Evolutionary conservation across 2,888 invertebrate species (phyloP).

Genomic region (Patella ulyssiponensis): DNA sequence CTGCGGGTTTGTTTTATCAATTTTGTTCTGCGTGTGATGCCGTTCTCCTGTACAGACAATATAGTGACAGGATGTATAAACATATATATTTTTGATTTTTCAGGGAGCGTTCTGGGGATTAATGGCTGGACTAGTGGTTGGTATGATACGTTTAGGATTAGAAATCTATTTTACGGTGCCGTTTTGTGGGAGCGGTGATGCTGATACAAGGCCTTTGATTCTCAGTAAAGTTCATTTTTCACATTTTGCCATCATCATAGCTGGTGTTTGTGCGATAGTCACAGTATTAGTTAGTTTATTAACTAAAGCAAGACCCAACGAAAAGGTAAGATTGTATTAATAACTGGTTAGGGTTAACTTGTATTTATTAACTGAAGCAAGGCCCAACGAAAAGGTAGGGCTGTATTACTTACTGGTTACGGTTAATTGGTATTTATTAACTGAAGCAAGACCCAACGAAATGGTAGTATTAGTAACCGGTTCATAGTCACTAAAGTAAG

Average conservation of each 20-base stretch:
- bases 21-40: too few relatives aligned
- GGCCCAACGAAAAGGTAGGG: constrained; percentile 42
- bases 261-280: constrained; percentile 44
- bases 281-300: constrained; percentile 34
- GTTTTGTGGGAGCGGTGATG: constrained; percentile 68
- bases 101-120: neutral
- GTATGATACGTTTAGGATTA: neutral
- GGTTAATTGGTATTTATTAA: too few relatives aligned
- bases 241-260: constrained; percentile 60
- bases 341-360: constrained; percentile 58
- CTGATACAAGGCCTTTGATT: constrained; percentile 45
- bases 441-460: too few relatives aligned
- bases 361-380: neutral
- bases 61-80: too few relatives aligned
- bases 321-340: constrained; percentile 51
- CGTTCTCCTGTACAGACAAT: too few relatives aligned
- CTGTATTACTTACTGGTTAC: neutral
- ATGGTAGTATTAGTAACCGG: too few relatives aligned
- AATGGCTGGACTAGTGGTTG: neutral
- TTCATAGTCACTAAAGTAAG: too few relatives aligned
- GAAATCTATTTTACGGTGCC: constrained; percentile 50
- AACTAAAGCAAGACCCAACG: constrained; percentile 22
- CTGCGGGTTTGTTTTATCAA: too few relatives aligned
- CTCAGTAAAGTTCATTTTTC: constrained; percentile 59
- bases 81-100: neutral